Conservation (phyloP, 2,888 invertebrate genomes). For the Ferdinandea cuprea region DNA sequence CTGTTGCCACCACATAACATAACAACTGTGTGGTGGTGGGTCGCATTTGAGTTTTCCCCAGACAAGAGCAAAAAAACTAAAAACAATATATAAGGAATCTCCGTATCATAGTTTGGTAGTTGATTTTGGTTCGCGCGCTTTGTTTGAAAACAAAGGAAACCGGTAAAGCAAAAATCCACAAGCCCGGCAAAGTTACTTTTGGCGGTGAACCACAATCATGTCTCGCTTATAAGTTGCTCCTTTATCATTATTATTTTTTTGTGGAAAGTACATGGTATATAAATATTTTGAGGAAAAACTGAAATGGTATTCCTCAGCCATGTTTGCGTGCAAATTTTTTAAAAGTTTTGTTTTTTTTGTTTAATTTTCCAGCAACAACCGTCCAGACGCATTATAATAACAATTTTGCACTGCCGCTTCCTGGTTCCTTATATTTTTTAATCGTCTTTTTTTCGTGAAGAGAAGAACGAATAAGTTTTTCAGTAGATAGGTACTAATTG, state of each 20-base stretch:
- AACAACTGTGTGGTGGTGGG: constrained; percentile 13
- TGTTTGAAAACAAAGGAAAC: constrained; percentile 22
- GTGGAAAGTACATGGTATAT: neutral
- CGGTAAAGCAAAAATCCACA: constrained; percentile 21
- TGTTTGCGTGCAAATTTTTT: constrained; percentile 9
- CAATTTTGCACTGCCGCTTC: neutral
- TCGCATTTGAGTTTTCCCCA: constrained; percentile 12
- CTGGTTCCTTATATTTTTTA: constrained; percentile 1
- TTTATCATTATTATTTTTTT: neutral
- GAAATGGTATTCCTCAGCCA: neutral
- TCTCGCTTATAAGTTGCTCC: constrained; percentile 3
- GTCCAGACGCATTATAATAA: constrained; percentile 27
- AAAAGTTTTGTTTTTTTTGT: no score
- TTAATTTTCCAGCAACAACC: no score
- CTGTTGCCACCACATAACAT: constrained; percentile 15
- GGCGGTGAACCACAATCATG: constrained; percentile 22
- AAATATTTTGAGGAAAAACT: neutral
- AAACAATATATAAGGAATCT: constrained; percentile 1
- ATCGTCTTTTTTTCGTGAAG: no score
- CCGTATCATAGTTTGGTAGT: constrained; percentile 31
- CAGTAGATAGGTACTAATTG: no score
- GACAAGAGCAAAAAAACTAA: constrained; percentile 1
- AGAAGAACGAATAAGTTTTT: no score
- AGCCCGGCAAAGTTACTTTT: constrained; percentile 31
- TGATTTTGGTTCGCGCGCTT: constrained; percentile 33